These are phyloP conservation scores for Periophthalmus modestus DNA, from an alignment of 2,113 vertebrate genomes.

Conservation along the genomic window DNA sequence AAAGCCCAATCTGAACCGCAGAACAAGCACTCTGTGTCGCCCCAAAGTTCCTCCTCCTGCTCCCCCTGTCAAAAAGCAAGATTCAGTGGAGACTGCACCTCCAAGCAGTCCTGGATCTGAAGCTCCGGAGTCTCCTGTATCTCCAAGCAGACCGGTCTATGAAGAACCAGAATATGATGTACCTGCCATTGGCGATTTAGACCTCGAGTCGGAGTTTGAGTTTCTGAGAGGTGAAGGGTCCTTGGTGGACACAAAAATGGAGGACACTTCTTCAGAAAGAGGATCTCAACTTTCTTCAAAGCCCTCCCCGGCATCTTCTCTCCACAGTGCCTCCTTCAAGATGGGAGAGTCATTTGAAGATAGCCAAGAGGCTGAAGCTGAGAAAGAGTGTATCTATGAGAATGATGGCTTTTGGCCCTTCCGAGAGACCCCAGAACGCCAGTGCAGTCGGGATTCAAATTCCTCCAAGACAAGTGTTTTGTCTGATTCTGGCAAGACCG, in stretches of 20 bases:
- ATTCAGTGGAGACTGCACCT: conserved; percentile 81
- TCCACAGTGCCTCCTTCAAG: conserved; percentile 85
- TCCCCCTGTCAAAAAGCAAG: conserved; percentile 92
- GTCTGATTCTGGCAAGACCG: conserved; percentile 63
- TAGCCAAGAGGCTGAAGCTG: conserved; percentile 76
- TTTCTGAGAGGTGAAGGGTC: conserved; percentile 68
- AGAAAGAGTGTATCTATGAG: conserved; percentile 91
- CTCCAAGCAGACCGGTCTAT: conserved; percentile 84
- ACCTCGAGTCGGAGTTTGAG: conserved; percentile 75
- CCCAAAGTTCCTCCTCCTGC: conserved; percentile 97
- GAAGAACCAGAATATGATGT: conserved; percentile 98
- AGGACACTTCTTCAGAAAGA: conserved; percentile 62
- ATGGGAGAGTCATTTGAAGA: conserved; percentile 84
- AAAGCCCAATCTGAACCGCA: conserved; percentile 93
- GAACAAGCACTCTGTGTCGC: conserved; percentile 95
- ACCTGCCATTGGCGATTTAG: conserved; percentile 86
- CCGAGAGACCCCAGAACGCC: conserved; percentile 75
- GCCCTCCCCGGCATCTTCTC: conserved; percentile 74
- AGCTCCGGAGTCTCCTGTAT: conserved; percentile 81
- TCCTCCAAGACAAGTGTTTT: conserved; percentile 83
- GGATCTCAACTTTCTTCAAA: conserved; percentile 66
- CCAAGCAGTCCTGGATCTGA: conserved; percentile 73
- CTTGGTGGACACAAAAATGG: conserved; percentile 63
- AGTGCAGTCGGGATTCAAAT: conserved; percentile 82
- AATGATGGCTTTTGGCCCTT: conserved; percentile 90